Conservation (phyloP, 2,888 invertebrate species). For the Drepanosiphum platanoidis region DNA sequence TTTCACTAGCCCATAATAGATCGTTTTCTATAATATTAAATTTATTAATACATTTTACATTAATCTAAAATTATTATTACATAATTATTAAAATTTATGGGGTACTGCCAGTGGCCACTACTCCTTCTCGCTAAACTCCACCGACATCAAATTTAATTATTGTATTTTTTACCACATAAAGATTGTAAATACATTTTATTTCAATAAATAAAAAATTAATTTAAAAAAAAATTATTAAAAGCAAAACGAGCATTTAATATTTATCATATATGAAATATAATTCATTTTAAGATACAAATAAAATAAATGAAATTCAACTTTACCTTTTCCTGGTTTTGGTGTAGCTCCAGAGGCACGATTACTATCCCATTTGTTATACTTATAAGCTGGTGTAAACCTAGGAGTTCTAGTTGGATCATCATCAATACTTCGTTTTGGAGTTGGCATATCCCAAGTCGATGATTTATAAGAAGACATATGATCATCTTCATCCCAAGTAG, state of each 20-base stretch:
- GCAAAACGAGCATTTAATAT: background rate
- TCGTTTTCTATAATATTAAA: constrained; percentile 67
- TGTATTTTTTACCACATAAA: no score
- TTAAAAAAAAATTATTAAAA: background rate
- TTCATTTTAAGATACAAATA: background rate
- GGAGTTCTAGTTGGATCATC: constrained; percentile 74
- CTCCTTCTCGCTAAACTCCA: no score
- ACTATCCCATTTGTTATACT: constrained; percentile 83
- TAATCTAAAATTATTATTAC: constrained; percentile 19
- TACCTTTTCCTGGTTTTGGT: constrained; percentile 69
- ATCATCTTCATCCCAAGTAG: constrained; percentile 81
- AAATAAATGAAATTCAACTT: constrained; percentile 48
- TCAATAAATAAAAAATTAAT: no score
- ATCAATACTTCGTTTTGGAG: constrained; percentile 71
- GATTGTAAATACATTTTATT: no score
- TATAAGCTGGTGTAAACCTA: constrained; percentile 87
- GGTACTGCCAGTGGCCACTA: no score
- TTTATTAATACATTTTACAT: background rate
- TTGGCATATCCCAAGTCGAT: constrained; percentile 89
- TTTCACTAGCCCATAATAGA: constrained; percentile 70
- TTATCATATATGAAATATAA: background rate
- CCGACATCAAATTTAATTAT: no score
- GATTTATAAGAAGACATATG: constrained; percentile 75
- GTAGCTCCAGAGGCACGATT: constrained; percentile 76
- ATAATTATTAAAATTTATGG: no score